Evolutionary conservation across 2,888 invertebrate species (phyloP), one percentile per base, ranked within the genome.

Genomic region (Hirtodrosophila trivittata): DNA sequence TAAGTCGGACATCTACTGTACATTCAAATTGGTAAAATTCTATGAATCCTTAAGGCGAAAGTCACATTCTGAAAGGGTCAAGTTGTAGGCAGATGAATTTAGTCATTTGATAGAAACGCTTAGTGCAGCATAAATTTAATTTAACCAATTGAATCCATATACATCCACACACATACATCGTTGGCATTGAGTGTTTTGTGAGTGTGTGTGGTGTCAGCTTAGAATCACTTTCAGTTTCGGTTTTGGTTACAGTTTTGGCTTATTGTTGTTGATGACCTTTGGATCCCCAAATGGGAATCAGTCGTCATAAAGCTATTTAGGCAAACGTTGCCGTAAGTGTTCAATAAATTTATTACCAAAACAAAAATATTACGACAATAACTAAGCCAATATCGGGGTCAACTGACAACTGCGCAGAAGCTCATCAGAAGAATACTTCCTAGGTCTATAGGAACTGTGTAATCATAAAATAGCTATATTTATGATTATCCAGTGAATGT

Each of bases 121-220:
- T 21, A 21, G 18, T 5, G 5, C 5, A 5, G 18, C 18, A n/a
- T n/a, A n/a, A n/a, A n/a, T n/a, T n/a, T n/a, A n/a, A n/a, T n/a
- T n/a, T n/a, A n/a, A n/a, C n/a, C n/a, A n/a, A n/a, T 38, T 42
- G 46, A 38, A 55, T 47, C 62, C 13, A 47, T 43, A 59, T 25
- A 65, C 2, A 28, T n/a, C 25, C 25, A 25, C 25, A 3, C 32
- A 42, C 26, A n/a, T 30, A 26, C 12, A 33, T 38, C 33, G 33
- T 42, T 55, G 80, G 80, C 83, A 77, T 82, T 77, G 75, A 77
- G 83, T 75, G 72, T 58, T 81, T 70, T 69, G 74, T 69, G 63
- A 66, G 77, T 74, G 77, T 69, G 63, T 69, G 77, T 74, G 77
- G 73, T 66, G 72, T 72, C 52, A 63, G 64, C 66, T 78, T 67